These are phyloP conservation scores for Diachasmimorpha longicaudata DNA, from an alignment of 1,140 invertebrate species.

Conservation along the genomic window DNA sequence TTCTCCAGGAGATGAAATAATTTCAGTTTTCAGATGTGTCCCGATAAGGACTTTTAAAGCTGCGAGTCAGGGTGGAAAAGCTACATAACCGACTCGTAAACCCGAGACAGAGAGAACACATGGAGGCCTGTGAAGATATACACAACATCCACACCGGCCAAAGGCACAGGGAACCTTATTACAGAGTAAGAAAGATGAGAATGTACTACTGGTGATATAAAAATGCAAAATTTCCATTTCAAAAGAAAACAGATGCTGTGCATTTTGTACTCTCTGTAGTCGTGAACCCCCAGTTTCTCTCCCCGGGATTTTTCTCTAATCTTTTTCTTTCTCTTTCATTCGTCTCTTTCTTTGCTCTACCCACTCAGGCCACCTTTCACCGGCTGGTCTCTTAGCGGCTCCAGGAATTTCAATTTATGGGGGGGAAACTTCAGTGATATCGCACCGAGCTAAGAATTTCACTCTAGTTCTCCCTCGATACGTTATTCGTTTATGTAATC, in stretches of 20 bases:
- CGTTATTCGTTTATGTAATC: not conserved
- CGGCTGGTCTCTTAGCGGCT: not conserved
- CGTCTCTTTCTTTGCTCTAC: not conserved
- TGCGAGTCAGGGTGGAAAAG: not conserved
- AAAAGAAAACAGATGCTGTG: constrained; percentile 23
- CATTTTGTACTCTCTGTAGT: constrained; percentile 15
- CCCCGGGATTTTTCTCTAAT: not conserved
- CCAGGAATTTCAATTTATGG: not conserved
- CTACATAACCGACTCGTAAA: not conserved
- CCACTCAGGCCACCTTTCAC: not conserved
- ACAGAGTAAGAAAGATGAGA: not conserved
- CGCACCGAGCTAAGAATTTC: not conserved
- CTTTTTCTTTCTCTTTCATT: constrained; percentile 1
- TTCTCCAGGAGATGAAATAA: not conserved
- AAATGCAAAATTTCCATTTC: constrained; percentile 29
- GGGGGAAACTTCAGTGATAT: not conserved
- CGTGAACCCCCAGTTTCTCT: not conserved
- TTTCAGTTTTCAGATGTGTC: not conserved
- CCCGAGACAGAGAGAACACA: not conserved
- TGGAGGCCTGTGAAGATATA: not conserved
- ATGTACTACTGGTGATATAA: not conserved
- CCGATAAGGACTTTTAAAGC: not conserved
- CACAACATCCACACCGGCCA: not conserved
- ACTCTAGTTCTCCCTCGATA: not conserved
- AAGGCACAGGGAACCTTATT: not conserved